Conservation (phyloP, 2,888 invertebrate species). For the Caenorhabditis wallacei region DNA sequence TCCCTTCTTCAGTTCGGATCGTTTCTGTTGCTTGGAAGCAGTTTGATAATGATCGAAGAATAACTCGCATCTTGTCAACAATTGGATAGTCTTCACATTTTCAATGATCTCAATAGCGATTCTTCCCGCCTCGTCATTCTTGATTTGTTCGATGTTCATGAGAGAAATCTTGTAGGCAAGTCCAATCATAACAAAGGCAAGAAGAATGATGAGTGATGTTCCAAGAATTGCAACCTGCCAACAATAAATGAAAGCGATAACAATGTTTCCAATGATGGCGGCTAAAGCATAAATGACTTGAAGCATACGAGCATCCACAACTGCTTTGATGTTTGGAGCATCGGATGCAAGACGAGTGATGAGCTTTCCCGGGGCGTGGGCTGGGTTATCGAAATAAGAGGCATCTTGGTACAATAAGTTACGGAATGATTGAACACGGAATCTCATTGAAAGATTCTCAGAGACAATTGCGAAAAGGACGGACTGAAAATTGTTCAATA, state of each 20-base stretch:
- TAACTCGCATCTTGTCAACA: conserved; percentile 83
- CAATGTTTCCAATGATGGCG: conserved; percentile 83
- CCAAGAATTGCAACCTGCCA: conserved; percentile 83
- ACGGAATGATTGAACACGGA: conserved; percentile 76
- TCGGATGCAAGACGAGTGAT: conserved; percentile 84
- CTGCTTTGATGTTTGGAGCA: conserved; percentile 84
- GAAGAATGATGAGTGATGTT: conserved; percentile 81
- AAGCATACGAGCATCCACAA: conserved; percentile 84
- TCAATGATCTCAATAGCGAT: conserved; percentile 84
- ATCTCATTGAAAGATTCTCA: conserved; percentile 78
- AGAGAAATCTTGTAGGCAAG: conserved; percentile 84
- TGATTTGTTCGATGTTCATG: conserved; percentile 71
- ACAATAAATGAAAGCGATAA: conserved; percentile 84
- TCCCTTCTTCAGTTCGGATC: conserved; percentile 71
- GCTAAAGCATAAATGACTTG: conserved; percentile 83
- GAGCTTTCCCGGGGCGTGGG: conserved; percentile 83
- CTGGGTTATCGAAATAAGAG: conserved; percentile 84
- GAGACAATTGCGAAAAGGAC: conserved; percentile 74
- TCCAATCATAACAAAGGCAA: conserved; percentile 83
- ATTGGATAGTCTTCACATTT: conserved; percentile 84
- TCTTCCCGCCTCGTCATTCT: conserved; percentile 85
- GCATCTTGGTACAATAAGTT: conserved; percentile 84
- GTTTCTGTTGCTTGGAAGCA: conserved; percentile 69
- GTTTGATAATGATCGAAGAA: conserved; percentile 83
- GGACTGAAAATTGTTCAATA: conserved; percentile 64